Conservation (phyloP, 1,140 invertebrate genomes). For the Diabrotica undecimpunctata region DNA sequence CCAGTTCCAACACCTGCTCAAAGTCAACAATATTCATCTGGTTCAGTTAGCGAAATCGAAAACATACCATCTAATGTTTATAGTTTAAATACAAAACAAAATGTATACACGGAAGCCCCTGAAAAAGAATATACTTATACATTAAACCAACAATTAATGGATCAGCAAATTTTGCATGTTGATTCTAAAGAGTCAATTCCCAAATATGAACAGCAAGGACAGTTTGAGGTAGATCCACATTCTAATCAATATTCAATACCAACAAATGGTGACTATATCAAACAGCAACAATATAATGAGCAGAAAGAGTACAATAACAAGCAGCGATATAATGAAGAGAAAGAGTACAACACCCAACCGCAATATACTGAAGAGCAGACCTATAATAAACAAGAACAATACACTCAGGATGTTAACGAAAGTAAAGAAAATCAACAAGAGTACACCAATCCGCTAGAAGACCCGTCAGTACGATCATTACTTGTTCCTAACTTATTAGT, state of each 20-base stretch:
- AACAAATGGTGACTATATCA: background rate
- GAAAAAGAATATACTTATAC: conserved; percentile 4
- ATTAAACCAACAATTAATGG: conserved; percentile 16
- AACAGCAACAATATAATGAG: too few relatives aligned
- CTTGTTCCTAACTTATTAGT: conserved; percentile 36
- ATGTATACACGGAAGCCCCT: conserved; percentile 7
- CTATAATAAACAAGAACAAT: conserved; percentile 13
- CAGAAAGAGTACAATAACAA: conserved; percentile 13
- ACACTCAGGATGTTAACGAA: conserved; percentile 44
- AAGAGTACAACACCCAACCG: conserved; percentile 16
- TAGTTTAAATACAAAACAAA: conserved; percentile 17
- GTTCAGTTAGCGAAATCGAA: conserved; percentile 20
- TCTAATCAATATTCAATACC: background rate
- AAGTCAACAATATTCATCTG: background rate
- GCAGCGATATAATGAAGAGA: conserved; percentile 1
- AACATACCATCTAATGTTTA: conserved; percentile 30
- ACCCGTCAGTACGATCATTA: conserved; percentile 44
- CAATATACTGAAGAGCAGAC: conserved; percentile 16
- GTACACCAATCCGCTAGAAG: conserved; percentile 58
- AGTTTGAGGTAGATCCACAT: background rate
- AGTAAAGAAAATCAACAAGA: conserved; percentile 56
- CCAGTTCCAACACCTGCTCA: background rate
- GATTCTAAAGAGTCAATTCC: conserved; percentile 40
- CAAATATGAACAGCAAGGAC: conserved; percentile 17
- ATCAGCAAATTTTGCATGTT: conserved; percentile 14